Conservation (phyloP, 2,113 vertebrate species). For the Mesocricetus auratus region DNA sequence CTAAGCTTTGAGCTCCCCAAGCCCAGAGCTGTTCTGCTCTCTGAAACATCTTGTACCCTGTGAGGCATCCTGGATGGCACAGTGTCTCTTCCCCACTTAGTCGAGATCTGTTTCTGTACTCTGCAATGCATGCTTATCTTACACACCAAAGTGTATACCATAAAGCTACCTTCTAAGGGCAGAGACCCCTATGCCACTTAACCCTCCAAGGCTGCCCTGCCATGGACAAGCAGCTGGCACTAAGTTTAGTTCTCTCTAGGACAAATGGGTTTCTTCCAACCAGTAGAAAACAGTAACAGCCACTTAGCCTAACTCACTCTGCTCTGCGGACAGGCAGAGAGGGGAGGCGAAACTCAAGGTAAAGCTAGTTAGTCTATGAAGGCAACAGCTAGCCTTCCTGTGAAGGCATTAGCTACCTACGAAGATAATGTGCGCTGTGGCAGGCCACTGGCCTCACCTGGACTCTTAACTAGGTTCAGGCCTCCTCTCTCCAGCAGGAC, state of each 20-base stretch:
- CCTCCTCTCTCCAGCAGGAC: neutral
- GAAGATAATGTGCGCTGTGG: rapidly evolving
- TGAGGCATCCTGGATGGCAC: neutral
- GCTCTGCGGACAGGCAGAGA: neutral
- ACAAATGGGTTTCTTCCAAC: neutral
- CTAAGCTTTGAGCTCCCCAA: neutral
- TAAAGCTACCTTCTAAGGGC: neutral
- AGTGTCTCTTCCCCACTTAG: neutral
- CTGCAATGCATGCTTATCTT: neutral
- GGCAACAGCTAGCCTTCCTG: neutral
- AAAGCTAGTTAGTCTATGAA: neutral
- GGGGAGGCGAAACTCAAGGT: neutral
- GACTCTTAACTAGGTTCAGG: neutral
- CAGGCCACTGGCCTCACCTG: neutral
- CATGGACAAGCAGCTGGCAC: neutral
- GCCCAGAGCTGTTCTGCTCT: neutral
- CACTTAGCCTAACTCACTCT: neutral
- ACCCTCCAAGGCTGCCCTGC: neutral
- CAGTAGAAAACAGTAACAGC: neutral
- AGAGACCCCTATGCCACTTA: neutral
- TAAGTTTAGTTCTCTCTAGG: neutral
- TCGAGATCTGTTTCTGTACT: neutral
- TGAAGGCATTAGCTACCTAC: neutral
- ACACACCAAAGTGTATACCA: neutral
- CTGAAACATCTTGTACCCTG: neutral